Conservation (phyloP, 2,113 vertebrate species). For the Laticauda laticaudata region DNA sequence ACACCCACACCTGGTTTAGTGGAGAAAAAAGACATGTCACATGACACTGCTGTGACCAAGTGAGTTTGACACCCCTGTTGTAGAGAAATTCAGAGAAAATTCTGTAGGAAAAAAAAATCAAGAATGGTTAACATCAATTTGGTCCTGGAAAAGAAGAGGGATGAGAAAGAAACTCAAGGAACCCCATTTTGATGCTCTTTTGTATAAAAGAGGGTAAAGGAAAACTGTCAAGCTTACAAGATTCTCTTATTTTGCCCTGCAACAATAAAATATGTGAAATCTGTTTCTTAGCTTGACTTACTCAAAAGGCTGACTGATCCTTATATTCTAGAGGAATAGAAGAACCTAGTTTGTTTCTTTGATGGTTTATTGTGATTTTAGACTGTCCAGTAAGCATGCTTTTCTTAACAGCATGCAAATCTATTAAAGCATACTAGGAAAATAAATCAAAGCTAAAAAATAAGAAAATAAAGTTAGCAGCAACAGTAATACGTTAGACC, state of each 20-base stretch:
- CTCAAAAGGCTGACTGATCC: background rate
- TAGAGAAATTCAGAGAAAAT: too few species aligned
- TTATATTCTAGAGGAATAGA: background rate
- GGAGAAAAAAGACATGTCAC: too few species aligned
- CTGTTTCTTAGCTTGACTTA: background rate
- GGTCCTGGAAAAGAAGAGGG: background rate
- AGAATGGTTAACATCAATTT: background rate
- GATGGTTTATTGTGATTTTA: background rate
- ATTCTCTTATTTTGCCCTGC: background rate
- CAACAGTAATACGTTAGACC: too few species aligned
- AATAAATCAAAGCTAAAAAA: background rate
- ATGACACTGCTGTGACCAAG: too few species aligned
- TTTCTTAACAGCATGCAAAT: background rate
- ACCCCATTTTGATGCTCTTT: background rate
- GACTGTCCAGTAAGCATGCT: background rate
- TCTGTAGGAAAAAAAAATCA: too few species aligned
- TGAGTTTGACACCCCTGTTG: too few species aligned
- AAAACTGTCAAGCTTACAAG: background rate
- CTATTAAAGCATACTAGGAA: background rate
- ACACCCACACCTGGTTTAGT: too few species aligned
- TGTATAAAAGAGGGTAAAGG: background rate
- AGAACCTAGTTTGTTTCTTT: background rate
- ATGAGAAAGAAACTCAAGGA: background rate
- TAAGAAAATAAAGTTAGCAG: background rate
- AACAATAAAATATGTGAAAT: background rate